phyloP scores from a whole-genome alignment of 2,797 vertebrate species.

The Otus scops region DNA sequence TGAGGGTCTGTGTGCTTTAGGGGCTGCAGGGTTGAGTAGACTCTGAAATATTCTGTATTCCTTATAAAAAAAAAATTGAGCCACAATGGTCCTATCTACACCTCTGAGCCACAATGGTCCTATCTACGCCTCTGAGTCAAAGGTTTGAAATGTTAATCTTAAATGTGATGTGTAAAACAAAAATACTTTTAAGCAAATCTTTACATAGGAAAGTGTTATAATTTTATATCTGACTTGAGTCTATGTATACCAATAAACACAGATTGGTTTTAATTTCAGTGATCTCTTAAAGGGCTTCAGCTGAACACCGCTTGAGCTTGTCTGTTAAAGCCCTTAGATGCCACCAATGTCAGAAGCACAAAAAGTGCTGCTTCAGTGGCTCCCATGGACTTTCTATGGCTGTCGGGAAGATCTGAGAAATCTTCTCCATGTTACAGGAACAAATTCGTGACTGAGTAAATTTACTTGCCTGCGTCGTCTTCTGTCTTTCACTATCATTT shows the following conservation, averaged over 20 bases:
- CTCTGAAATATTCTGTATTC: not conserved
- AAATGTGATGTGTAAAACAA: not conserved
- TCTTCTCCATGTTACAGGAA: not conserved
- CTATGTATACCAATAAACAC: not conserved
- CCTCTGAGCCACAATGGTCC: not conserved
- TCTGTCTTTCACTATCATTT: not conserved
- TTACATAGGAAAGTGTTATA: not conserved
- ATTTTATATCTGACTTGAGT: not conserved
- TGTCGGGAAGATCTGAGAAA: not conserved
- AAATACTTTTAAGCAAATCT: not conserved
- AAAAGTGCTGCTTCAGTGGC: not conserved
- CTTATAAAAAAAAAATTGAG: not conserved
- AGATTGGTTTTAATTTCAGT: not conserved
- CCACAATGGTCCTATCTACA: not conserved
- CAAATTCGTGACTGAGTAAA: not conserved
- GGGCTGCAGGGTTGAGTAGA: not conserved
- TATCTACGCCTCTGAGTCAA: not conserved
- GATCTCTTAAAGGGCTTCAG: not conserved
- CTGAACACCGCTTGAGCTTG: not conserved
- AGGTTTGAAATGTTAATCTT: not conserved
- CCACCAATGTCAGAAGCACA: not conserved
- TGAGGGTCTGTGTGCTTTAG: not conserved
- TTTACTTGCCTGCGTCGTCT: not conserved
- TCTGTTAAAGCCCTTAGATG: not conserved
- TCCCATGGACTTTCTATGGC: not conserved